These are phyloP conservation scores for Dascillus cervinus DNA, from an alignment of 2,888 invertebrate species.

Conservation along the genomic window DNA sequence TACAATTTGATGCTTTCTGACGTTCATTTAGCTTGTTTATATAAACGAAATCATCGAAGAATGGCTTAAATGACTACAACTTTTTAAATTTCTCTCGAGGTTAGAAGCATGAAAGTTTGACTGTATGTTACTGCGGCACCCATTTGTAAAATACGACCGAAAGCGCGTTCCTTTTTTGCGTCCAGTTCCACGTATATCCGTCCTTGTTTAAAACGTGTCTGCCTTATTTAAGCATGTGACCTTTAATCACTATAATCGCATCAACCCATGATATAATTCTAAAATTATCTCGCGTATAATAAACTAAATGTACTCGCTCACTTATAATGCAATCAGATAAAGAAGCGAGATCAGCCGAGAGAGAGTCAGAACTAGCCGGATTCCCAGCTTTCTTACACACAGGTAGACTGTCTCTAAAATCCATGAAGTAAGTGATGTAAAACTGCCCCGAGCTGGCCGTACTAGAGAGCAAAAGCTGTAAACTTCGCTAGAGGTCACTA, in stretches of 20 bases:
- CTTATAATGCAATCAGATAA: constrained; percentile 25
- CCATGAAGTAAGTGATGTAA: constrained; percentile 15
- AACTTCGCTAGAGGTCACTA: constrained; percentile 18
- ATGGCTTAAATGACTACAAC: too few species aligned
- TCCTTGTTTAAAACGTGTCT: constrained; percentile 7
- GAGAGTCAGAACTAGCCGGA: constrained; percentile 7
- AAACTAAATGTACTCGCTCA: constrained; percentile 24
- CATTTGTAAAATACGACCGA: too few species aligned
- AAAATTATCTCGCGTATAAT: constrained; percentile 24
- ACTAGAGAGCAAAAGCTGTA: constrained; percentile 14
- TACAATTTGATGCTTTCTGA: too few species aligned
- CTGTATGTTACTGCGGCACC: too few species aligned
- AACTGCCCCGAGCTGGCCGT: constrained; percentile 13
- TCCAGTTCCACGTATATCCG: constrained; percentile 3
- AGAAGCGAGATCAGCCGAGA: constrained; percentile 12
- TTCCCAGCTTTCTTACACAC: constrained; percentile 11
- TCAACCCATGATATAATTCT: constrained; percentile 22
- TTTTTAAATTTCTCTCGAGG: too few species aligned
- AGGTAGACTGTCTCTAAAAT: constrained; percentile 19
- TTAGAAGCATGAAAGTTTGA: too few species aligned
- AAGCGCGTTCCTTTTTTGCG: constrained; percentile 12
- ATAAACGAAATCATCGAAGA: too few species aligned
- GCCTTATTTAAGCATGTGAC: constrained; percentile 10
- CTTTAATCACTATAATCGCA: constrained; percentile 20
- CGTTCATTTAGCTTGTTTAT: too few species aligned